Evolutionary conservation across 2,113 vertebrate species (phyloP), one percentile per base, ranked within the genome.

Genomic region (Erythrolamprus reginae): DNA sequence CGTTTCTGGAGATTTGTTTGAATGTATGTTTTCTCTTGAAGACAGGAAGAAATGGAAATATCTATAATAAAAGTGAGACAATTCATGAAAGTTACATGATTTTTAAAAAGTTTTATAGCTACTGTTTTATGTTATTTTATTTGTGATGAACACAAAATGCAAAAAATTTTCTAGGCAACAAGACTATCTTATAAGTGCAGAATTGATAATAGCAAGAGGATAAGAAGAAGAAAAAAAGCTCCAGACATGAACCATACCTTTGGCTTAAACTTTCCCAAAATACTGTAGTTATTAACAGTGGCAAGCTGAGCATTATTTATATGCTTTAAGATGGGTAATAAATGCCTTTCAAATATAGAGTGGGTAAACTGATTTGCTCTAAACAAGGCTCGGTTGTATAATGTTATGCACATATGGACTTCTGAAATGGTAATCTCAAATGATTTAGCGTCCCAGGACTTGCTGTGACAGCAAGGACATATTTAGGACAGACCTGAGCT

Each of bases 241-340:
- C 82, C 53, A 86, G 87, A 6, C 1, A 91, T 91, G 93, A 94
- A 90, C 55, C 9, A 92, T 86, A 56, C 42, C 26, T 33, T 88
- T 90, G 77, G 23, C 61, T 93, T 91, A 93, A 89, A 88, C 94
- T 92, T 93, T 50, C 92, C 92, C 33, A 5, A 92, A 93, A 93
- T 90, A 45, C 45, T 5, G 45, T 45, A 94, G 48, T 90, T 93
- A 86, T 55, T 58, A 47, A 90, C 53, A 28, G 23, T 88, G 84
- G 87, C 56, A 86, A 56, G 92, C 93, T 89, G 52, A 85, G 3
- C 61, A 93, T 93, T 89, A 51, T 33, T 93, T 93, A 89, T 93
- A 89, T 56, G 70, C 56, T 93, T 50, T 92, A 77, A 89, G 85
- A 15, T 65, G 53, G 89, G 52, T 87, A 93, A 94, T 82, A 61